phyloP scores from a whole-genome alignment of 1,140 invertebrate genomes.

The Lasioglossum albipes region DNA sequence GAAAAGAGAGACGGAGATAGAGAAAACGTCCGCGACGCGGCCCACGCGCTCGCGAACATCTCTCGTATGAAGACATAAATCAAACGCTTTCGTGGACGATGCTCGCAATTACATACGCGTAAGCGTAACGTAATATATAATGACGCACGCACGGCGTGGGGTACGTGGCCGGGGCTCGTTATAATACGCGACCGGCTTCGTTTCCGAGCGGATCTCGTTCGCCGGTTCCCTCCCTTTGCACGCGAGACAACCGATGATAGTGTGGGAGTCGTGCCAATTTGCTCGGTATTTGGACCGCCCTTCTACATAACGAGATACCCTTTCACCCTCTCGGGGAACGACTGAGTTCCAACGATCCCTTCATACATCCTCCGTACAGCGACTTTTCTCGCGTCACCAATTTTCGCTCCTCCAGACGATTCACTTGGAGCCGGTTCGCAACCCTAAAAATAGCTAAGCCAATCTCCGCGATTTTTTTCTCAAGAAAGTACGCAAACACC shows the following conservation, averaged over 20 bases:
- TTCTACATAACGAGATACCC: slow-evolving; percentile 67
- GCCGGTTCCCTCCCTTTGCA: slow-evolving; percentile 24
- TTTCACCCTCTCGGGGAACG: slow-evolving; percentile 53
- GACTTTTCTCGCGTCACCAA: neutral
- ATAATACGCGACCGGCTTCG: slow-evolving; percentile 66
- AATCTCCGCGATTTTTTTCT: too few species aligned
- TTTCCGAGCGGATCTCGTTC: slow-evolving; percentile 47
- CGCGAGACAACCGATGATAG: slow-evolving; percentile 56
- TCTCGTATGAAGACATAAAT: slow-evolving; percentile 78
- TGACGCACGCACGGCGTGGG: slow-evolving; percentile 59
- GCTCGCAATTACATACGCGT: slow-evolving; percentile 78
- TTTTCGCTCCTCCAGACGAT: too few species aligned
- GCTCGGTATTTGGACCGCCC: slow-evolving; percentile 72
- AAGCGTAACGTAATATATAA: slow-evolving; percentile 76
- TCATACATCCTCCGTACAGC: neutral
- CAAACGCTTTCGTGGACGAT: slow-evolving; percentile 76
- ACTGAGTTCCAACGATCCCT: slow-evolving; percentile 23
- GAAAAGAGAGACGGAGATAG: neutral
- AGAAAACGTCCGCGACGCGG: slow-evolving; percentile 38
- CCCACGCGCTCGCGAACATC: slow-evolving; percentile 70
- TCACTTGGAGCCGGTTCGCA: too few species aligned
- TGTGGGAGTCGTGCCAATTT: slow-evolving; percentile 79
- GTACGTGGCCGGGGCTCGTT: slow-evolving; percentile 68
- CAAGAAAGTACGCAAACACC: too few species aligned
- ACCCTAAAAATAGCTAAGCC: too few species aligned